phyloP scores from a whole-genome alignment of 2,797 vertebrate genomes.

The Centroberyx gerrardi region DNA sequence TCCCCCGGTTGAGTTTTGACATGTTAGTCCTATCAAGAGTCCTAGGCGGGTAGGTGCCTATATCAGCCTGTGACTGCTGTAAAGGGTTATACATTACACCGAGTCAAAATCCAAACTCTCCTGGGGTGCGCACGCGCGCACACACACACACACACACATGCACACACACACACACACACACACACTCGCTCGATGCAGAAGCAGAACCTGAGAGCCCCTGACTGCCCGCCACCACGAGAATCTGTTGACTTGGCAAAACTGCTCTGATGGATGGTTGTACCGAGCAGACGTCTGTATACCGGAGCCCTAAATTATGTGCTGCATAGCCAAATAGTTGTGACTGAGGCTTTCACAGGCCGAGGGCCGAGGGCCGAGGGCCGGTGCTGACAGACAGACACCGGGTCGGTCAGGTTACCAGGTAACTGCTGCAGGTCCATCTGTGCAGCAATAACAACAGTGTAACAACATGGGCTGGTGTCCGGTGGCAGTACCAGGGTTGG shows the following conservation, averaged over 20 bases:
- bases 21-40: conserved; percentile 39
- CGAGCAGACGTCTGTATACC: conserved; percentile 65
- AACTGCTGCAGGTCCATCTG: conserved; percentile 54
- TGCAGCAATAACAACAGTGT: conserved; percentile 18
- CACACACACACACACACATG: conserved; percentile 15
- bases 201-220: conserved; percentile 58
- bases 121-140: not conserved
- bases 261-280: conserved; percentile 69
- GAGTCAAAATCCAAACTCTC: conserved; percentile 37
- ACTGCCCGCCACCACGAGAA: conserved; percentile 62
- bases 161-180: conserved; percentile 19
- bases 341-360: conserved; percentile 31
- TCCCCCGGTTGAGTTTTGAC: conserved; percentile 32
- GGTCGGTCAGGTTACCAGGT: conserved; percentile 54
- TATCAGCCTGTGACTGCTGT: conserved; percentile 57
- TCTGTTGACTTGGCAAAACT: conserved; percentile 77
- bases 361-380: not conserved
- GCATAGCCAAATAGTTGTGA: conserved; percentile 76
- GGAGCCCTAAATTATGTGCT: conserved; percentile 76
- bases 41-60: conserved; percentile 38
- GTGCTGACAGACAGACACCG: conserved; percentile 49
- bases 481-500: too few species aligned
- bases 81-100: conserved; percentile 54
- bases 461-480: conserved; percentile 28
- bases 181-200: conserved; percentile 42